Percentiles rank a stretch among this genome's conserved stretches.
These are phyloP conservation scores for Ennomos erosarius DNA, from an alignment of 2,888 invertebrate species.

Conservation along the genomic window DNA sequence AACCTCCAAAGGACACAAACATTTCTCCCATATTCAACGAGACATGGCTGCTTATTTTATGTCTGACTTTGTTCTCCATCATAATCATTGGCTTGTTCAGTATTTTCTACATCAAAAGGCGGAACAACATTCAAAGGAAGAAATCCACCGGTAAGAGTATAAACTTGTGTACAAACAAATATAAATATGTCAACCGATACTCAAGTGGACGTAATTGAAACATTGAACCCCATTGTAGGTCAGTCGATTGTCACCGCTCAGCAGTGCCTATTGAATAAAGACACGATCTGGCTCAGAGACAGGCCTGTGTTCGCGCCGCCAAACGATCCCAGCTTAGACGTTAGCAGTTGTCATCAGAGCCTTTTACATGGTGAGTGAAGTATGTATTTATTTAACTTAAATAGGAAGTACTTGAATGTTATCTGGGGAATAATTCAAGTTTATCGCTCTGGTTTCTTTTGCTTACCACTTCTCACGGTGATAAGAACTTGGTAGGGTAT, in stretches of 20 bases:
- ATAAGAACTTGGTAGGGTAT: conserved; percentile 27
- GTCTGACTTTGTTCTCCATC: conserved; percentile 70
- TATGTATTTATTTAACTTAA: conserved; percentile 16
- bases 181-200: conserved; percentile 22
- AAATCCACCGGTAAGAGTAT: conserved; percentile 71
- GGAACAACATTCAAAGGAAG: conserved; percentile 75
- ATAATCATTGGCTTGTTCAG: conserved; percentile 75
- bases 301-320: conserved; percentile 75
- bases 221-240: conserved; percentile 71
- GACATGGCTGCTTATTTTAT: conserved; percentile 76
- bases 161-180: conserved; percentile 40
- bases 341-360: conserved; percentile 77
- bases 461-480: conserved; percentile 55
- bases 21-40: conserved; percentile 77
- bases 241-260: conserved; percentile 81
- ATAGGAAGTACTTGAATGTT: conserved; percentile 26
- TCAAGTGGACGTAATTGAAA: conserved; percentile 62
- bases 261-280: conserved; percentile 81
- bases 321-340: conserved; percentile 68
- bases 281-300: conserved; percentile 80
- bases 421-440: conserved; percentile 31
- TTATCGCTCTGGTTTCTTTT: conserved; percentile 38
- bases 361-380: conserved; percentile 72
- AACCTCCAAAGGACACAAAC: conserved; percentile 77
- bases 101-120: conserved; percentile 74